Base-by-base conservation (phyloP, 2,888 invertebrate species). In the Apamea crenata region DNA sequence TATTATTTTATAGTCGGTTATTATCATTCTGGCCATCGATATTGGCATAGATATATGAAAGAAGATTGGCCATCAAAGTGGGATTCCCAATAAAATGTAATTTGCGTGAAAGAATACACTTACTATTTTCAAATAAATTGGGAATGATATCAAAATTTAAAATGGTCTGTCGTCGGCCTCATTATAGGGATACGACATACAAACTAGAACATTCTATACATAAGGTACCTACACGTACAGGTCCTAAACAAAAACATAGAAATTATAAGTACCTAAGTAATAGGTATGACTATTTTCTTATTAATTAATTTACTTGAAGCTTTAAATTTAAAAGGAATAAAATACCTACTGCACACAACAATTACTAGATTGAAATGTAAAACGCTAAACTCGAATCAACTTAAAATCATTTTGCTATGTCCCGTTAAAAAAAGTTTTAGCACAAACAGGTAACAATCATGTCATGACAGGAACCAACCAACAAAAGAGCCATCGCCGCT, bases 401-500 rank as follows among this genome's bases (percentile, higher is more conserved):
- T 1, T 66, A 5, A 18, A 44, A n/a, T 25, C 0, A 1, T 47
- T 56, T 65, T 65, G 36, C 21, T 18, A 59, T 56, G 3, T 40
- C 32, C 56, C 44, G n/a, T 53, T 32, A 36, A 2, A 8, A 68
- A 16, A 44, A 59, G 18, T 29, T 82, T 75, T 69, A 32, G 16
- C 36, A 36, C 4, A 32, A 65, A 59, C 67, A 67, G 25, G 47
- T 8, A 72, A 25, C 25, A 67, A 71, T 16, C 29, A 47, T 47
- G 29, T 16, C 29, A 47, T 47, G 29, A 47, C 67, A 71, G 47
- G 53, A 36, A 77, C 63, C 29, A 67, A 65, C 16, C 36, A 77
- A 82, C 56, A 72, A 77, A 70, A 77, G 40, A 63, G 7, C 29
- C 63, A 70, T 69, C 47, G 72, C 67, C 44, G 29, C 59, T 50